Evolutionary conservation across 2,888 invertebrate genomes (phyloP), one percentile per base, ranked within the genome.

Genomic region (Leptinotarsa juncta): DNA sequence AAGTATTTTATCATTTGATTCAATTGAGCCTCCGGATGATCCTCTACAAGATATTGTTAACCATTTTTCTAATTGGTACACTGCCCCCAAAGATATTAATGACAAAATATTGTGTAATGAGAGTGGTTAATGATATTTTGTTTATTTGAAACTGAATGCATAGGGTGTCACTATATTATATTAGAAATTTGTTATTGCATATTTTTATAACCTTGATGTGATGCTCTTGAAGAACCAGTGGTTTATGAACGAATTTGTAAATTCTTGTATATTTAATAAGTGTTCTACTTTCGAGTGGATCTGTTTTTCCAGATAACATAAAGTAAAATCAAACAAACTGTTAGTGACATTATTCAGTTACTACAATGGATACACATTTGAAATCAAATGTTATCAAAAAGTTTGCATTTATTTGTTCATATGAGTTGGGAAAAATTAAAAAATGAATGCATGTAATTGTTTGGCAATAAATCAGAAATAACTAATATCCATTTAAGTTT

Each of bases 201-300:
- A 62, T 62, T 62, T 62, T 62, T 62, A 62, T 62, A 62, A 62
- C 62, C 62, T 32, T 32, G 62, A 62, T 62, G 62, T 62, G 62
- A 62, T 32, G 62, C 62, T 62, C 32, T 62, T 5, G n/a, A 32
- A 62, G 16, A 62, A 15, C 62, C 62, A 32, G 62, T 62, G 42
- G 15, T n/a, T 62, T 15, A n/a, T 42, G n/a, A 42, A 23, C 12
- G 20, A 2, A 32, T 62, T 62, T 62, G 32, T 62, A 62, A n/a
- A 62, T 62, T 62, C 32, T 57, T 57, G 57, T 57, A 57, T 20
- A 57, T 57, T 57, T 23, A 14, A 57, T 26, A 15, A 57, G 4
- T 57, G 23, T 10, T 55, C 32, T 2, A 32, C 32, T 32, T 32
- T 32, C 32, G 32, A 32, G 42, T 42, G 42, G 42, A 42, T 42